Base-by-base conservation (phyloP, 2,113 vertebrate genomes). In the Psilopsiagon aurifrons region DNA sequence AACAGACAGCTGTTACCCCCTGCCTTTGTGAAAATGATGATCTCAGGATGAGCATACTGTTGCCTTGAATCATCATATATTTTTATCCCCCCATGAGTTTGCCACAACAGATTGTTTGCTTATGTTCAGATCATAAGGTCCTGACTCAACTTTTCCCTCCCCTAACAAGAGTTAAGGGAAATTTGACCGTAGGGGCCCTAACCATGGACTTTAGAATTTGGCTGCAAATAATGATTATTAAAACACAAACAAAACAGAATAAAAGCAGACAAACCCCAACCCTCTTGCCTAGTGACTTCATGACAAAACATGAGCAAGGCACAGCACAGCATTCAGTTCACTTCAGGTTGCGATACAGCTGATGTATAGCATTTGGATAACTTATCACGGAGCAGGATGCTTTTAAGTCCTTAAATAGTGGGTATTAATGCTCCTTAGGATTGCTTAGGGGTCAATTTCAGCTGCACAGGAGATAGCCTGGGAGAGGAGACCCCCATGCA, bases 201-300 rank as follows among this genome's bases (percentile, higher is more conserved):
- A 86, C 18, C 31, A 13, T 47, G 88, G 88, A 92, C 93, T 96
- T 95, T 52, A 94, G 90, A 88, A 94, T 93, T 68, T 93, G 88
- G 68, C 47, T 78, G 41, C n/a, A 95, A 90, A 90, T 62, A 74
- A 78, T 6, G 31, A 70, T 33, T 64, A 83, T 41, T 77, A 83
- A 94, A 92, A 81, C 64, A 90, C 59, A 95, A 92, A 66, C 23
- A 47, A 75, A 66, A 29, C 41, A 66, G 86, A 73, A 57, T 5
- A 83, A 93, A 94, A 80, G 0, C 41, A 87, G 41, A 19, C 22
- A 75, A 55, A 85, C 3, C 22, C 28, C 37, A 74, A 55, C 23
- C 20, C 8, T 93, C 29, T 59, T 39, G 31, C 60, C 66, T 51
- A 39, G 64, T 27, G 43, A 70, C 28, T 69, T 82, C 83, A 69